Conservation (phyloP, 2,113 vertebrate species). For the Callionymus lyra region DNA sequence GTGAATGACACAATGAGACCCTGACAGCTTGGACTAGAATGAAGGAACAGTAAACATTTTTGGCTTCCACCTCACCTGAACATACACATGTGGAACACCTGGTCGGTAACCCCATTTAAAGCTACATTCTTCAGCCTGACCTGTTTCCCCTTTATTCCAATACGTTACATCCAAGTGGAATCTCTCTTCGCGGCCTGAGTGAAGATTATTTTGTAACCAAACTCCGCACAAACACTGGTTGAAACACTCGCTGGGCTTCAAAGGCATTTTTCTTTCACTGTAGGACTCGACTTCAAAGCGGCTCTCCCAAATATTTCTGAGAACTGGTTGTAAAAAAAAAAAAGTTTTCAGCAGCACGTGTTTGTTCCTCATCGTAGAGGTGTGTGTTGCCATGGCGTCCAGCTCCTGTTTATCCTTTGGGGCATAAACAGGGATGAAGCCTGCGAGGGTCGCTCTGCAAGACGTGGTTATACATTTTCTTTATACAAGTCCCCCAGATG, state of each 20-base stretch:
- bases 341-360: slow-evolving; percentile 5
- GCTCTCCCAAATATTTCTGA: slow-evolving; percentile 8
- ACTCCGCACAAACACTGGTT: slow-evolving; percentile 37
- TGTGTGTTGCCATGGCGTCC: slow-evolving; percentile 39
- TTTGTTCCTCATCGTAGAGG: not conserved
- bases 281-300: slow-evolving; percentile 38
- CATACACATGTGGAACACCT: not conserved
- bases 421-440: slow-evolving; percentile 42
- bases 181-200: slow-evolving; percentile 10
- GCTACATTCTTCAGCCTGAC: not conserved
- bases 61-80: too few species aligned
- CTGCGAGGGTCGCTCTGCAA: slow-evolving; percentile 1
- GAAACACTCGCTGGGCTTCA: slow-evolving; percentile 35
- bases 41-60: too few species aligned
- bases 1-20: too few species aligned
- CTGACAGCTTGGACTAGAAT: too few species aligned
- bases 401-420: slow-evolving; percentile 44
- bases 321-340: slow-evolving; percentile 36
- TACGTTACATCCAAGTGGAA: slow-evolving; percentile 3
- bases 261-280: slow-evolving; percentile 35
- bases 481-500: too few species aligned
- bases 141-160: slow-evolving; percentile 7
- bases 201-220: slow-evolving; percentile 12
- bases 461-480: too few species aligned
- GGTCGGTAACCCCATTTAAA: not conserved